Evolutionary conservation across 2,113 vertebrate species (phyloP), one percentile per base, ranked within the genome.

Genomic region (Trachemys scripta): DNA sequence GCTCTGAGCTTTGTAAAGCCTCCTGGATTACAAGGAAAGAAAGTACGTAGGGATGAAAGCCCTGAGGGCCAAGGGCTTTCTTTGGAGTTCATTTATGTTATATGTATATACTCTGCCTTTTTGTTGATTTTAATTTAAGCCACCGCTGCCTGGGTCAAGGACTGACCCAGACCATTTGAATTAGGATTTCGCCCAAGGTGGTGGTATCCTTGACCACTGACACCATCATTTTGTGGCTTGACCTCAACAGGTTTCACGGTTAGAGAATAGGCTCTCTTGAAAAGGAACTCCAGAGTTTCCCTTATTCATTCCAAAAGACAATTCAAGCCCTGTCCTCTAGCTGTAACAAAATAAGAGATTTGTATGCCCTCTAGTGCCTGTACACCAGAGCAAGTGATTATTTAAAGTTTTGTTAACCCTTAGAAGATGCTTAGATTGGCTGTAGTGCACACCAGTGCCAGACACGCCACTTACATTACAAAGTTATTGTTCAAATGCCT

Each of bases 361-460:
- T 3, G 42, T 47, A 76, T 95, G 94, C 82, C 82, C 91, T 51
- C 65, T 51, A 81, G 59, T 89, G 87, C 79, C 16, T 90, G 88
- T 90, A 76, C 59, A 85, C 84, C 84, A 94, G 89, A 92, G 93
- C 85, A 38, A 93, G 9, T 92, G 87, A 80, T 89, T 86, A 94
- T 90, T 91, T 53, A 47, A 88, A 94, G 80, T 94, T 95, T 89
- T 89, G 72, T 94, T 96, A 91, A 81, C 78, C 56, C 27, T 84
- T 84, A 0, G 85, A 76, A 42, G 31, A 82, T 94, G 27, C 51
- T 38, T 80, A 62, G 5, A 29, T n/a, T 93, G 47, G 75, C 84
- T 90, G 17, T 92, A 50, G 50, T 80, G 2, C 31, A 31, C 87
- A 1, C 47, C 59, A 93, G 89, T 91, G 31, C 49, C 84, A 78